Percentiles rank a stretch among this genome's conserved stretches.
Evolutionary conservation across 2,888 invertebrate genomes (phyloP).

Genomic region (Calameuta filiformis): DNA sequence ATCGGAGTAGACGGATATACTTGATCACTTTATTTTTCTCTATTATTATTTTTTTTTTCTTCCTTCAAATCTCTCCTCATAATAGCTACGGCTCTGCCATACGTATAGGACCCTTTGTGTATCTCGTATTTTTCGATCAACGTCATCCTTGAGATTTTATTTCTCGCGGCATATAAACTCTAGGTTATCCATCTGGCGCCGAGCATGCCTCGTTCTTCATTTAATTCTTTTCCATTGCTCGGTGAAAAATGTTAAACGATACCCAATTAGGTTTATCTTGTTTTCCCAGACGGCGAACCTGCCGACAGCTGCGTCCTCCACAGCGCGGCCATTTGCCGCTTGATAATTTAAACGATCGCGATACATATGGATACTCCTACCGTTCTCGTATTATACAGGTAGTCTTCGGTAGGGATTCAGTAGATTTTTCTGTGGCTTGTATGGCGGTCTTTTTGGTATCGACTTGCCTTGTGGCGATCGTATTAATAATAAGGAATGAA

Average conservation of each 20-base stretch:
- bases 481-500: constrained; percentile 1
- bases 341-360: constrained; percentile 27
- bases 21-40: neutral
- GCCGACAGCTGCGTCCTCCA: constrained; percentile 18
- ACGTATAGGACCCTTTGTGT: neutral
- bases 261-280: constrained; percentile 25
- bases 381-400: neutral
- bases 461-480: neutral
- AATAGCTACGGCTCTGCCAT: neutral
- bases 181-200: neutral
- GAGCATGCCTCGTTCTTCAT: neutral
- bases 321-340: constrained; percentile 26
- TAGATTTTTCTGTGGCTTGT: neutral
- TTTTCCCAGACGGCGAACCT: constrained; percentile 19
- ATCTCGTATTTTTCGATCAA: neutral
- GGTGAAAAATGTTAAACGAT: constrained; percentile 5
- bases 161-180: neutral
- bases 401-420: neutral
- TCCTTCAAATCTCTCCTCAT: neutral
- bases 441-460: neutral
- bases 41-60: neutral
- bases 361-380: constrained; percentile 11
- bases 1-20: neutral
- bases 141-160: neutral
- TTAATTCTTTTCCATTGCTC: neutral